Percentiles rank a stretch among this genome's conserved stretches.
These are phyloP conservation scores for Hylomyscus alleni DNA, from an alignment of 2,797 vertebrate genomes.

Conservation along the genomic window DNA sequence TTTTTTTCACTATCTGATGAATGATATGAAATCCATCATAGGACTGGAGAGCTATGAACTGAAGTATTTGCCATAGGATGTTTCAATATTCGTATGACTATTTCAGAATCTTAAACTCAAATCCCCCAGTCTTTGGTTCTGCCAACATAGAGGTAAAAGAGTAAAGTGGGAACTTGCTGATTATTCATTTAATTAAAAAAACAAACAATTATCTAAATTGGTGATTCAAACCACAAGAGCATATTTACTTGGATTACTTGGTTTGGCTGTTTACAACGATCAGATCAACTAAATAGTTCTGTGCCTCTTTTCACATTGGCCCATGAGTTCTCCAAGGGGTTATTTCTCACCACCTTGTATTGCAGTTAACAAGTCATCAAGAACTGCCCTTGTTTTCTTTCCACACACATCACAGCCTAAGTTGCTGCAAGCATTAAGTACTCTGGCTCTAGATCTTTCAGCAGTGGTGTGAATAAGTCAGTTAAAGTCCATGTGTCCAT, in stretches of 20 bases:
- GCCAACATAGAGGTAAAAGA: background rate
- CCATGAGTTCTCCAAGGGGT: conserved; percentile 58
- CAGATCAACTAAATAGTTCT: conserved; percentile 71
- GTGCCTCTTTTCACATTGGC: conserved; percentile 62
- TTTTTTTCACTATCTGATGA: background rate
- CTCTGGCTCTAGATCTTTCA: conserved; percentile 35
- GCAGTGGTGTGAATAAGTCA: background rate
- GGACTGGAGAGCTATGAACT: background rate
- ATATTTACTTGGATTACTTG: conserved; percentile 80
- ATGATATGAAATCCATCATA: conserved; percentile 65
- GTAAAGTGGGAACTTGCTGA: conserved; percentile 69
- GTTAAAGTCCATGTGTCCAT: background rate
- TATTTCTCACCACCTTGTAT: conserved; percentile 51
- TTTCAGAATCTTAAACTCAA: conserved; percentile 60
- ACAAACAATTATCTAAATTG: conserved; percentile 82
- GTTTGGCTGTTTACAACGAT: conserved; percentile 75
- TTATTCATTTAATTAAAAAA: conserved; percentile 85
- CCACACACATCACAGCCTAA: background rate
- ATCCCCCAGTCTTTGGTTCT: conserved; percentile 52
- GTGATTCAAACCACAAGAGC: conserved; percentile 81
- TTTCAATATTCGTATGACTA: conserved; percentile 51
- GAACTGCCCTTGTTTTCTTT: conserved; percentile 28
- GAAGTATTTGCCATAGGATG: conserved; percentile 27
- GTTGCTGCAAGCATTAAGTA: conserved; percentile 25
- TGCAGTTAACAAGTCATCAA: conserved; percentile 55